phyloP scores from a whole-genome alignment of 2,888 invertebrate species.

The Crocallis elinguaria region DNA sequence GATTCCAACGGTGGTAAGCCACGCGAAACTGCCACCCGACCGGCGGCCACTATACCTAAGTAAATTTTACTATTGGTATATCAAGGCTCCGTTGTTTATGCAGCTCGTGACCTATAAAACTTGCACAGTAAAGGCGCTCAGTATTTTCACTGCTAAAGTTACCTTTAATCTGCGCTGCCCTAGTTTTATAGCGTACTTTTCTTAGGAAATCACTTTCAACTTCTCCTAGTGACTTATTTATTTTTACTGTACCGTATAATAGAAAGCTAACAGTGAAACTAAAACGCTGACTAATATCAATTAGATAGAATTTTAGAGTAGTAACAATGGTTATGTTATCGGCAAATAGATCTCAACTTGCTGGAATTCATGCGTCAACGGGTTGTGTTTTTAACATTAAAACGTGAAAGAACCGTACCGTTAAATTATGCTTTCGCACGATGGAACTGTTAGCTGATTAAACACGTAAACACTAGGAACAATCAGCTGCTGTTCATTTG shows the following conservation, averaged over 20 bases:
- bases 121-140: constrained; percentile 29
- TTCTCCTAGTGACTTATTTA: too few species aligned
- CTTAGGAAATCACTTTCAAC: not conserved
- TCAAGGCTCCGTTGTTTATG: constrained; percentile 60
- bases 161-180: constrained; percentile 10
- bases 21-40: constrained; percentile 65
- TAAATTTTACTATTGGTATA: constrained; percentile 59
- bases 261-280: too few species aligned
- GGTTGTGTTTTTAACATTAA: too few species aligned
- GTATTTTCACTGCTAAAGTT: constrained; percentile 17
- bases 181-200: not conserved
- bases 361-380: too few species aligned
- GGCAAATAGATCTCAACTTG: too few species aligned
- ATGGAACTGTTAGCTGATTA: constrained; percentile 17
- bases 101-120: constrained; percentile 58
- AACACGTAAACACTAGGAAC: constrained; percentile 26
- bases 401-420: too few species aligned
- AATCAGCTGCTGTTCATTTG: constrained; percentile 41
- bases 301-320: too few species aligned
- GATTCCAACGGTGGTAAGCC: constrained; percentile 73
- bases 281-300: too few species aligned
- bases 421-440: not conserved
- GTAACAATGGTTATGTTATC: too few species aligned
- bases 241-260: too few species aligned
- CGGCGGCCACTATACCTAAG: constrained; percentile 43